Conservation (phyloP, 2,797 vertebrate species). For the Thunnus albacares region DNA sequence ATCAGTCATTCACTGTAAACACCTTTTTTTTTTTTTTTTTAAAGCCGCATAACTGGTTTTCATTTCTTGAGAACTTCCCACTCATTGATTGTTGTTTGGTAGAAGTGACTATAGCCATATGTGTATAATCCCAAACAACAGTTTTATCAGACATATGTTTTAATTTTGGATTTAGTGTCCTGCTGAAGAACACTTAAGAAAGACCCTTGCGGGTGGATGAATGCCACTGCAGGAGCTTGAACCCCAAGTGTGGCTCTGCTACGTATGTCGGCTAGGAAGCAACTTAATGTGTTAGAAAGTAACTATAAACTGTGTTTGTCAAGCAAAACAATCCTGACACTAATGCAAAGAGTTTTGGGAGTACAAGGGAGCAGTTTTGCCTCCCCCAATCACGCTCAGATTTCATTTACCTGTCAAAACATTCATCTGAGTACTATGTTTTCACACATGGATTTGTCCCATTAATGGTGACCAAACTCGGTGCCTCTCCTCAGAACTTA, state of each 20-base stretch:
- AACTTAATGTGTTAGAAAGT: neutral
- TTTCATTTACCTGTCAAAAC: neutral
- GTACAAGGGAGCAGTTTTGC: neutral
- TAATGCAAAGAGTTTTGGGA: neutral
- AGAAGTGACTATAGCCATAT: neutral
- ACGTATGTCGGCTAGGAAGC: neutral
- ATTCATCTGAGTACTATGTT: neutral
- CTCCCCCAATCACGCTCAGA: neutral
- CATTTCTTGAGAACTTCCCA: neutral
- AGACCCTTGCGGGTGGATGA: neutral
- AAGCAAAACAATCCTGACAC: neutral
- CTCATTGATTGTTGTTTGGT: neutral
- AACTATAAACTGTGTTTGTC: neutral
- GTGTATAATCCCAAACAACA: neutral
- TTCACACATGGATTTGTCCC: neutral
- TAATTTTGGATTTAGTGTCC: constrained; percentile 7
- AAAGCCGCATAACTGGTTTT: constrained; percentile 23
- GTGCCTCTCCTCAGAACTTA: neutral
- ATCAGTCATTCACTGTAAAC: neutral
- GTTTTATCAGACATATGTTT: constrained; percentile 9
- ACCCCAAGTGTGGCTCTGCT: neutral
- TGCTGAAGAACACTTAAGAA: neutral
- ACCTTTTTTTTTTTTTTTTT: neutral
- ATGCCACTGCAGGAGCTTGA: neutral
- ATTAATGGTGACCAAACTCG: neutral